phyloP scores from a whole-genome alignment of 2,113 vertebrate species.

The Lota lota region DNA sequence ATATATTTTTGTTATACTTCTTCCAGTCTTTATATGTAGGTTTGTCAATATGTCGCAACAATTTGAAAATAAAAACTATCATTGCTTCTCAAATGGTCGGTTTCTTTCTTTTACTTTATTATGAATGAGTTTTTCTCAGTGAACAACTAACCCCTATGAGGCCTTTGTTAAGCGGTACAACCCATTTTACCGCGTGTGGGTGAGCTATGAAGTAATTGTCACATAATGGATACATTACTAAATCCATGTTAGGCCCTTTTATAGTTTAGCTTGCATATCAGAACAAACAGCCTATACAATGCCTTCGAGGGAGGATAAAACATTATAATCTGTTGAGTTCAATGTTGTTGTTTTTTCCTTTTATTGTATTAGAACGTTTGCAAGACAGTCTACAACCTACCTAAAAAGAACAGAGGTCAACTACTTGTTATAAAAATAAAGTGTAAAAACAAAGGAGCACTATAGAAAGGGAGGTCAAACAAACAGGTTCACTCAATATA shows the following conservation, averaged over 20 bases:
- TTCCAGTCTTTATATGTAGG: constrained; percentile 23
- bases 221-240: too few relatives aligned
- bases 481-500: too few relatives aligned
- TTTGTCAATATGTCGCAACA: constrained; percentile 31
- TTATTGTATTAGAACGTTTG: constrained; percentile 42
- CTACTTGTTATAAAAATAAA: too few relatives aligned
- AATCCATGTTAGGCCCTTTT: not conserved
- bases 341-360: constrained; percentile 26
- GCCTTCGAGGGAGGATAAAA: constrained; percentile 17
- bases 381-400: constrained; percentile 7
- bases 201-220: too few relatives aligned
- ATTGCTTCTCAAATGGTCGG: not conserved
- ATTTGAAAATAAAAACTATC: constrained; percentile 39
- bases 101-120: constrained; percentile 14
- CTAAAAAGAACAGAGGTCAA: too few relatives aligned
- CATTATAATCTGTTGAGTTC: constrained; percentile 15
- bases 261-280: constrained; percentile 24
- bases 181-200: not conserved
- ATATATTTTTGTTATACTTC: constrained; percentile 37
- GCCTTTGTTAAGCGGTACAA: not conserved
- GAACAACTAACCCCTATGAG: constrained; percentile 3
- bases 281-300: constrained; percentile 14
- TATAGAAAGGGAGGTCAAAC: too few relatives aligned
- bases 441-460: too few relatives aligned
- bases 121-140: constrained; percentile 12